Conservation (phyloP, 2,888 invertebrate species). For the Priocnemis perturbator region DNA sequence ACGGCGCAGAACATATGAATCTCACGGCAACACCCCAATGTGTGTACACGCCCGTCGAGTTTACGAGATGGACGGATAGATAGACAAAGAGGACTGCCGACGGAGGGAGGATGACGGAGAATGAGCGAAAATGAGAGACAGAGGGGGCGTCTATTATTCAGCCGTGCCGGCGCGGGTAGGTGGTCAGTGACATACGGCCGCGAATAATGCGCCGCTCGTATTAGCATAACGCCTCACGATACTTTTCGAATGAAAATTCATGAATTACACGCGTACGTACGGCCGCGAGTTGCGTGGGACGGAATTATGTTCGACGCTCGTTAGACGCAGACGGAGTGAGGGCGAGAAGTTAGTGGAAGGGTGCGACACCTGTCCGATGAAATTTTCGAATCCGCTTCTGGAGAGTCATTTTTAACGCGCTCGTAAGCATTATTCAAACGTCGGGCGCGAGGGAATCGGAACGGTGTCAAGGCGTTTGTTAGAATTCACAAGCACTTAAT, state of each 20-base stretch:
- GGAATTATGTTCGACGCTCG: constrained; percentile 54
- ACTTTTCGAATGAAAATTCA: constrained; percentile 60
- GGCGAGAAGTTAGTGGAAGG: neutral
- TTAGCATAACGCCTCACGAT: constrained; percentile 66
- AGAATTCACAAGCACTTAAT: no score
- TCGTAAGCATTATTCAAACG: constrained; percentile 2
- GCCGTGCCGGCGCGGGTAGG: constrained; percentile 59
- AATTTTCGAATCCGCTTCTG: no score
- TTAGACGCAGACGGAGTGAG: neutral
- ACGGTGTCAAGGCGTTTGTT: no score
- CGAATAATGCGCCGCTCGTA: constrained; percentile 63
- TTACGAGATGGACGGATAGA: neutral
- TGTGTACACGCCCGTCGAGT: neutral
- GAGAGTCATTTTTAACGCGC: no score
- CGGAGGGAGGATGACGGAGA: neutral
- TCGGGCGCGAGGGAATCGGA: no score
- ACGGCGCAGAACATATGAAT: constrained; percentile 14
- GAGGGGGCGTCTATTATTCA: constrained; percentile 55
- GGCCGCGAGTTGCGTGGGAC: constrained; percentile 55
- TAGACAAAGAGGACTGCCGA: neutral
- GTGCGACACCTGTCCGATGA: no score
- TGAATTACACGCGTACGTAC: constrained; percentile 59
- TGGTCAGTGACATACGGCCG: constrained; percentile 70
- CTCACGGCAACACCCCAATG: constrained; percentile 5
- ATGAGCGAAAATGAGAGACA: constrained; percentile 7